Conservation (phyloP, 2,113 vertebrate genomes). For the Varanus salvator region DNA sequence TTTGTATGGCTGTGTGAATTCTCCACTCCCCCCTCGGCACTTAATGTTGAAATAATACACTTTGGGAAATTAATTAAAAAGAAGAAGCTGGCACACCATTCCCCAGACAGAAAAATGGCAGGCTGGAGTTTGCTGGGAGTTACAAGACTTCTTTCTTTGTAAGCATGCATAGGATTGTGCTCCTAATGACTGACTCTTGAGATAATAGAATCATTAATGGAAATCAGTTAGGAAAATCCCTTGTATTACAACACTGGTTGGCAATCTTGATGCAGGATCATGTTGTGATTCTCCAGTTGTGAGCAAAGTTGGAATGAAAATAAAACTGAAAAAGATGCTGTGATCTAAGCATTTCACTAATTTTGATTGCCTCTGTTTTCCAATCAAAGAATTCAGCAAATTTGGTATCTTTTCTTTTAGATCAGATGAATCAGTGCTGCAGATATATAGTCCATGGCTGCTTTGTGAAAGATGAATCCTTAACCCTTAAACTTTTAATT, state of each 20-base stretch:
- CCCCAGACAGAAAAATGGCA: no score
- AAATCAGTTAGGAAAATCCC: background rate
- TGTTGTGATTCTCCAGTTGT: background rate
- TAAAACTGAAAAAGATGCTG: background rate
- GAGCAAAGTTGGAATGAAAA: background rate
- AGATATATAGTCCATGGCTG: background rate
- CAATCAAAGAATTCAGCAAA: background rate
- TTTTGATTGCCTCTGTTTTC: background rate
- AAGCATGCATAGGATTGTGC: background rate
- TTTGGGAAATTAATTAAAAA: no score
- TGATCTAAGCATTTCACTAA: background rate
- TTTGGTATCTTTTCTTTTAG: background rate
- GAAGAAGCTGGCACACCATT: no score
- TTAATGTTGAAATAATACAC: no score
- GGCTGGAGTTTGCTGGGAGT: no score
- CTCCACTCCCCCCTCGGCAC: no score
- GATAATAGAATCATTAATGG: background rate
- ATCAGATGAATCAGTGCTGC: background rate
- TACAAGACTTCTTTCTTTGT: no score
- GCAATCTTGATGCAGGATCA: background rate
- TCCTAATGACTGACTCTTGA: background rate
- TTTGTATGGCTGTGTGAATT: no score
- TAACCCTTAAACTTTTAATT: background rate
- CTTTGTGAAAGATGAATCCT: background rate
- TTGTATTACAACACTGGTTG: background rate